Conservation (phyloP, 2,113 vertebrate species). For the Parotia lawesii region DNA sequence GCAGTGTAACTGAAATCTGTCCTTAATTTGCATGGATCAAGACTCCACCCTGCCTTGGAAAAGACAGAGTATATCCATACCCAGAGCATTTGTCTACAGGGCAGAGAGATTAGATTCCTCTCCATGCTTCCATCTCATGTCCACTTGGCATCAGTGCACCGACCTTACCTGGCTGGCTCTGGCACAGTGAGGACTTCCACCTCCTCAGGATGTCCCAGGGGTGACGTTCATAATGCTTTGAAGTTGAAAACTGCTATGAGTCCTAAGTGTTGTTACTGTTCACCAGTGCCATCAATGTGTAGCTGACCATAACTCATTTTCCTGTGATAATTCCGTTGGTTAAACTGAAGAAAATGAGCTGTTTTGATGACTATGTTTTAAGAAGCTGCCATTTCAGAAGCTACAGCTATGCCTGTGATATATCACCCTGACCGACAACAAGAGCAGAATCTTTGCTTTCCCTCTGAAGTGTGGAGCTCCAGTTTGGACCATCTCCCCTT, state of each 20-base stretch:
- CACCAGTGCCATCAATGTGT: background rate
- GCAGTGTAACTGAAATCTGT: too few species aligned
- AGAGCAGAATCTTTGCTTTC: background rate
- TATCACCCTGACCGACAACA: background rate
- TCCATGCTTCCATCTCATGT: background rate
- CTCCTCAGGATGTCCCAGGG: background rate
- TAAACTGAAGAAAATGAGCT: background rate
- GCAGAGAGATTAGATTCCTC: background rate
- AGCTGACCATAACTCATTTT: background rate
- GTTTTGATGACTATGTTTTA: background rate
- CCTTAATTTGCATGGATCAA: background rate
- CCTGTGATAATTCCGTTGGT: background rate
- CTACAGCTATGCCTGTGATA: background rate
- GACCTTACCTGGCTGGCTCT: background rate
- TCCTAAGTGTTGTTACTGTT: background rate
- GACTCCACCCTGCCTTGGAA: background rate
- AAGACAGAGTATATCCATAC: background rate
- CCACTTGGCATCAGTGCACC: background rate
- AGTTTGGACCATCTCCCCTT: background rate
- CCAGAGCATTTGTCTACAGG: background rate
- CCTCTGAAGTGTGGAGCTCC: background rate
- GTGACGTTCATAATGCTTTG: background rate
- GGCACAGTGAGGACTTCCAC: background rate
- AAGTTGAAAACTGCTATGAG: background rate
- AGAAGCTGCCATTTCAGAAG: background rate